Evolutionary conservation across 2,888 invertebrate genomes (phyloP).

Genomic region (Luperina nickerlii): DNA sequence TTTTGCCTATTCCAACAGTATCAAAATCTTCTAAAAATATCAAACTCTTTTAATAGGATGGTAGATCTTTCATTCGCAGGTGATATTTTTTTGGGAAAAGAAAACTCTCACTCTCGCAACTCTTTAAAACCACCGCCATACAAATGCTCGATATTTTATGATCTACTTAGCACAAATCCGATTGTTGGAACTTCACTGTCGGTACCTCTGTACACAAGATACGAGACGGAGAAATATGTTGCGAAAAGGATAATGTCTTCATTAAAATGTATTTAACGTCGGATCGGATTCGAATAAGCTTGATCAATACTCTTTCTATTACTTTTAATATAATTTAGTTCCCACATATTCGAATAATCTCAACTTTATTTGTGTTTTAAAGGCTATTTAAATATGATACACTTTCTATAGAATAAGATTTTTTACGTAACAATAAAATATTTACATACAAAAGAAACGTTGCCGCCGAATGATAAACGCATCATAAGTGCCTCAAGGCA

Average conservation of each 20-base stretch:
- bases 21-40: background rate
- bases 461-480: conserved; percentile 88
- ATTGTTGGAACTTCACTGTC: conserved; percentile 78
- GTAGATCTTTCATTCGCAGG: background rate
- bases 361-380: conserved; percentile 60
- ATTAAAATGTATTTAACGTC: conserved; percentile 82
- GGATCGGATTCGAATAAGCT: conserved; percentile 74
- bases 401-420: conserved; percentile 68
- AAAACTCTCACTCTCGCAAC: conserved; percentile 64
- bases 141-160: conserved; percentile 82
- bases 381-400: conserved; percentile 57
- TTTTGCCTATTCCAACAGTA: background rate
- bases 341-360: conserved; percentile 38
- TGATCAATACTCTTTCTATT: conserved; percentile 80
- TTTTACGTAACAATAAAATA: conserved; percentile 84
- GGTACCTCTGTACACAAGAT: conserved; percentile 69
- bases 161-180: conserved; percentile 83
- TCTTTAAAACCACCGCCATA: conserved; percentile 48
- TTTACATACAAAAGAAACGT: conserved; percentile 87
- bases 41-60: background rate
- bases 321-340: conserved; percentile 60
- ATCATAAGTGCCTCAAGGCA: conserved; percentile 84
- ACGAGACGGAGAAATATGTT: conserved; percentile 70
- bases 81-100: conserved; percentile 67
- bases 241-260: conserved; percentile 72